phyloP scores from a whole-genome alignment of 2,113 vertebrate species.

The Chlamydotis undulata region DNA sequence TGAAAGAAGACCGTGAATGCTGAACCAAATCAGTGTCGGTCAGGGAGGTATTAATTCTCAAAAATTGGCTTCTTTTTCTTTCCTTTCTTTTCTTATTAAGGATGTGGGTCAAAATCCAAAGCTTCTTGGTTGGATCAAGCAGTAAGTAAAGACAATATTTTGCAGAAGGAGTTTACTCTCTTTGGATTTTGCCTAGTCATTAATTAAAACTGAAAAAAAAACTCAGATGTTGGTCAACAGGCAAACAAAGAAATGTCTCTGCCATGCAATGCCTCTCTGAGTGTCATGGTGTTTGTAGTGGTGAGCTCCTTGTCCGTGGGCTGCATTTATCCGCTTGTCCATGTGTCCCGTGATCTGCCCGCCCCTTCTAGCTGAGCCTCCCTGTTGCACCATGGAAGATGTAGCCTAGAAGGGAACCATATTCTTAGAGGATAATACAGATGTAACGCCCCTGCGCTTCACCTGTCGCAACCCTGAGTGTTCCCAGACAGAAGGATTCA shows the following conservation, averaged over 20 bases:
- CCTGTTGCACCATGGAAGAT: neutral
- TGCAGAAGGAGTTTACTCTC: neutral
- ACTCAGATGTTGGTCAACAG: neutral
- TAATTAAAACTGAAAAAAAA: neutral
- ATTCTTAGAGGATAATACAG: neutral
- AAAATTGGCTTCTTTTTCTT: neutral
- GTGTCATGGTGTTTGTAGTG: neutral
- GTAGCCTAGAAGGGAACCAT: neutral
- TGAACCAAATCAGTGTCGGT: neutral
- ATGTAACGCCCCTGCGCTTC: neutral
- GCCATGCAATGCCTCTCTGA: neutral
- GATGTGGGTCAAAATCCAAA: neutral
- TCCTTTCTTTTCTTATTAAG: neutral
- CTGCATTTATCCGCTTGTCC: neutral
- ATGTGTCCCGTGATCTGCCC: neutral
- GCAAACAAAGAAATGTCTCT: neutral
- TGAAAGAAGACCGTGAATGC: neutral
- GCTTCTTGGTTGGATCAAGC: neutral
- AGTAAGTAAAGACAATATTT: neutral
- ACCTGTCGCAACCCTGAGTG: neutral
- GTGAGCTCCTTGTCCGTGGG: neutral
- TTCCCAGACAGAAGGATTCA: constrained; percentile 10
- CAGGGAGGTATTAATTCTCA: neutral
- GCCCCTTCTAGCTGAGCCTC: neutral
- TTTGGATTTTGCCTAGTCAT: neutral